These are phyloP conservation scores for Meandrina meandrites DNA, from an alignment of 92 coral and sea anemone species.

Conservation along the genomic window DNA sequence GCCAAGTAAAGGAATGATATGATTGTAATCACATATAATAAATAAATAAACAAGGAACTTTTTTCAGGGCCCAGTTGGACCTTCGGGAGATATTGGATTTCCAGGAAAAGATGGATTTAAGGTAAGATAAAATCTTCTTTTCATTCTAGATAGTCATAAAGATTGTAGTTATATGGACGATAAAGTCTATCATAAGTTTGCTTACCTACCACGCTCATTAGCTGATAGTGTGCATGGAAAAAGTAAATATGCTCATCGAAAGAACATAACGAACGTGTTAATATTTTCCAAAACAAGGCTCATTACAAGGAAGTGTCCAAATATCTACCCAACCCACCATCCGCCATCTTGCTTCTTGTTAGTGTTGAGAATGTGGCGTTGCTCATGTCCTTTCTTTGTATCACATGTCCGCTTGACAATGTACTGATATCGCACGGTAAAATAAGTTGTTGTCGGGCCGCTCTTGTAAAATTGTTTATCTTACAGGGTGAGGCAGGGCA, in stretches of 20 bases:
- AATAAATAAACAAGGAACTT: too few relatives aligned
- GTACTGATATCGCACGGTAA: not conserved
- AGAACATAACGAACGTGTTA: too few relatives aligned
- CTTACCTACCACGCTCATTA: not conserved
- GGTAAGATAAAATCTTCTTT: not conserved
- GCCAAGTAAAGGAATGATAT: not conserved
- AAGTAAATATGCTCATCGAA: too few relatives aligned
- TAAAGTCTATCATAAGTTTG: not conserved
- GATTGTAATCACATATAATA: not conserved
- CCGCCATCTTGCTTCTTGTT: not conserved
- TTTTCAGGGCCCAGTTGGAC: slow-evolving; percentile 51
- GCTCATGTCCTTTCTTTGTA: not conserved
- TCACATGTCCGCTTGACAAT: not conserved
- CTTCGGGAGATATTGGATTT: slow-evolving; percentile 37
- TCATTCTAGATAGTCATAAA: not conserved
- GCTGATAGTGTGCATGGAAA: not conserved
- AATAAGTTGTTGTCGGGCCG: not conserved
- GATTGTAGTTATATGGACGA: not conserved
- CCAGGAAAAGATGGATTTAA: slow-evolving; percentile 32
- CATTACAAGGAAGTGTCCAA: not conserved
- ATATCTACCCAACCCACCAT: not conserved
- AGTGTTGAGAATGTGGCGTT: not conserved
- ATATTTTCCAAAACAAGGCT: not conserved
- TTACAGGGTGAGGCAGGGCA: slow-evolving; percentile 25
- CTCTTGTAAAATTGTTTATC: not conserved